Conservation (phyloP, 2,888 invertebrate genomes). For the Brassicogethes aeneus region DNA sequence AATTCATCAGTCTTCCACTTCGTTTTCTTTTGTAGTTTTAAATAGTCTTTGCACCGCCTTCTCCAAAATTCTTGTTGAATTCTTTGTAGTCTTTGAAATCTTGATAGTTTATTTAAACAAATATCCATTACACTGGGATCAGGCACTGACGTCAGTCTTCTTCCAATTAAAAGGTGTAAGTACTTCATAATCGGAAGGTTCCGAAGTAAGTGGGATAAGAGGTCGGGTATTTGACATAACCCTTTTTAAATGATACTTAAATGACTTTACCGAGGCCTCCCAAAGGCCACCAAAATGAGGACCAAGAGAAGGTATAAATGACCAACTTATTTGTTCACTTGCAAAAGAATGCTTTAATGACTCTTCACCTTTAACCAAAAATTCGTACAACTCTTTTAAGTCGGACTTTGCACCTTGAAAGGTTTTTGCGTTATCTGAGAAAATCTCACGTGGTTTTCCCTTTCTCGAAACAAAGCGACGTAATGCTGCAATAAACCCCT, state of each 20-base stretch:
- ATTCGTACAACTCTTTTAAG: conserved; percentile 4
- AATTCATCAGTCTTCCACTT: not conserved
- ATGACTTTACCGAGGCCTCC: not conserved
- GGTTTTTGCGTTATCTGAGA: conserved; percentile 13
- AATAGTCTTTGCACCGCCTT: not conserved
- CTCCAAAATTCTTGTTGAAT: not conserved
- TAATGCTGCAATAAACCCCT: conserved; percentile 14
- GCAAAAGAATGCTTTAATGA: not conserved
- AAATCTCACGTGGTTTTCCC: conserved; percentile 10
- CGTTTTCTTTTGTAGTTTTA: not conserved
- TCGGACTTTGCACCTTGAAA: conserved; percentile 12
- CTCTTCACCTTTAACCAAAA: not conserved
- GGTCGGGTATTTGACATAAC: not conserved
- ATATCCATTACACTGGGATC: not conserved
- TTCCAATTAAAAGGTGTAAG: not conserved
- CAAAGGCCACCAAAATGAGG: not conserved
- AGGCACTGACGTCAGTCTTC: not conserved
- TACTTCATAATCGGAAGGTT: not conserved
- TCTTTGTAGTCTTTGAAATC: not conserved
- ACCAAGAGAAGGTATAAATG: too few relatives aligned
- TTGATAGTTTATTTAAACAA: not conserved
- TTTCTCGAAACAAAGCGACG: conserved; percentile 14
- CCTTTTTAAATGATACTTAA: not conserved
- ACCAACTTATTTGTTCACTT: not conserved
- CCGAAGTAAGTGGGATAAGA: not conserved